Percentiles rank a stretch among this genome's conserved stretches.
phyloP scores from a whole-genome alignment of 2,888 invertebrate genomes.

The Drosophila subquinaria region DNA sequence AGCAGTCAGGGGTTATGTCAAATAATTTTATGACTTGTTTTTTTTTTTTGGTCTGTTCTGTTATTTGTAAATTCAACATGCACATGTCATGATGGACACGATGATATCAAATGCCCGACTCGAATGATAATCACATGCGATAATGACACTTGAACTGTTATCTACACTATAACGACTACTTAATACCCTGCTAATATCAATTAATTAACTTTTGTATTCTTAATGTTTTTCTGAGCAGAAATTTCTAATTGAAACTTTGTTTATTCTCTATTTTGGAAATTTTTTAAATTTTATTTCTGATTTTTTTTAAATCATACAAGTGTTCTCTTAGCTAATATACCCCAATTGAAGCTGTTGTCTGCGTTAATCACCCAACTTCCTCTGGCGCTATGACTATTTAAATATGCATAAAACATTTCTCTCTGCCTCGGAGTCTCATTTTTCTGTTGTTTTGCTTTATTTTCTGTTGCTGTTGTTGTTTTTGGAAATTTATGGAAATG shows the following conservation, averaged over 20 bases:
- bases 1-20: slow-evolving; percentile 15
- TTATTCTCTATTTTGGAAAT: no score
- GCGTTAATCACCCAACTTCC: slow-evolving; percentile 32
- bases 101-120: slow-evolving; percentile 40
- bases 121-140: slow-evolving; percentile 51
- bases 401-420: slow-evolving; percentile 55
- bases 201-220: no score
- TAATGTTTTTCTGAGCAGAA: no score
- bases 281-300: no score
- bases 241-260: no score
- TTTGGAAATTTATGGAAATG: slow-evolving; percentile 50
- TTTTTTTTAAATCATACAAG: not conserved
- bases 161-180: not conserved
- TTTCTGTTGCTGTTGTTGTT: slow-evolving; percentile 12
- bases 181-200: not conserved
- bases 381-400: slow-evolving; percentile 33
- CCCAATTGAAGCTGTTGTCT: not conserved
- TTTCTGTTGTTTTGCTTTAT: slow-evolving; percentile 5
- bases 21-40: slow-evolving; percentile 35
- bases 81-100: slow-evolving; percentile 35
- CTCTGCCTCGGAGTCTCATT: slow-evolving; percentile 13
- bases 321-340: slow-evolving; percentile 10
- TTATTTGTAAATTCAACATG: slow-evolving; percentile 55
- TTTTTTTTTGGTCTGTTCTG: not conserved
- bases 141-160: slow-evolving; percentile 35